These are phyloP conservation scores for Mythimna vitellina DNA, from an alignment of 2,888 invertebrate species.

Conservation along the genomic window DNA sequence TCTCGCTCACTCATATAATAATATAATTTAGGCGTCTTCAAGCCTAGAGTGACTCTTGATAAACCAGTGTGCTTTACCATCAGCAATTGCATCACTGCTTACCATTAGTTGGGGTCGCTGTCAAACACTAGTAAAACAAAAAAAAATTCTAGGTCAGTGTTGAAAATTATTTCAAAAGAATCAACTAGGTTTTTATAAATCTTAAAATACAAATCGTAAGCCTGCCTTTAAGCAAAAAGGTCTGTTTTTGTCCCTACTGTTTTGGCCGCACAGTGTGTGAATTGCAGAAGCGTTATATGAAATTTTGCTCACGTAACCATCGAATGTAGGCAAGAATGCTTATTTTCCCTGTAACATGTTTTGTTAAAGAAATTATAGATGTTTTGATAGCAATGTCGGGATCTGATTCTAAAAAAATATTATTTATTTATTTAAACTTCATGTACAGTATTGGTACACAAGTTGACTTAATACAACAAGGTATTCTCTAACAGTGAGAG, in stretches of 20 bases:
- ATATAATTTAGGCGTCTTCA: no score
- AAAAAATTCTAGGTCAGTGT: no score
- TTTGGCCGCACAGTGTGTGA: constrained; percentile 1
- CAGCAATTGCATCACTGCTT: no score
- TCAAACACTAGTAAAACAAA: no score
- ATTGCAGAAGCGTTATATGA: neutral
- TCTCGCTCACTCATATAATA: no score
- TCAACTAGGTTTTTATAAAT: neutral
- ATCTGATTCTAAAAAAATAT: constrained; percentile 3
- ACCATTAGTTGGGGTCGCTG: no score
- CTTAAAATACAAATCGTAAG: neutral
- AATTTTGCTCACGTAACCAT: constrained; percentile 26
- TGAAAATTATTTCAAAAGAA: no score
- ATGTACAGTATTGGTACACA: no score
- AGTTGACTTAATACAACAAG: no score
- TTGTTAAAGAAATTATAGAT: constrained; percentile 25
- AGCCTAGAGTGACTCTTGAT: no score
- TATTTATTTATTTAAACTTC: neutral
- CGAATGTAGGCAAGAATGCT: constrained; percentile 19
- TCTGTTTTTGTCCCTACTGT: neutral
- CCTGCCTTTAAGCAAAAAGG: neutral
- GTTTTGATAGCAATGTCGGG: constrained; percentile 15
- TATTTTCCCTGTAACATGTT: constrained; percentile 17
- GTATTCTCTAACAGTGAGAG: no score
- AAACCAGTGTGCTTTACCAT: no score